Evolutionary conservation across 2,113 vertebrate genomes (phyloP).

Genomic region (Mormyrus iriodes): DNA sequence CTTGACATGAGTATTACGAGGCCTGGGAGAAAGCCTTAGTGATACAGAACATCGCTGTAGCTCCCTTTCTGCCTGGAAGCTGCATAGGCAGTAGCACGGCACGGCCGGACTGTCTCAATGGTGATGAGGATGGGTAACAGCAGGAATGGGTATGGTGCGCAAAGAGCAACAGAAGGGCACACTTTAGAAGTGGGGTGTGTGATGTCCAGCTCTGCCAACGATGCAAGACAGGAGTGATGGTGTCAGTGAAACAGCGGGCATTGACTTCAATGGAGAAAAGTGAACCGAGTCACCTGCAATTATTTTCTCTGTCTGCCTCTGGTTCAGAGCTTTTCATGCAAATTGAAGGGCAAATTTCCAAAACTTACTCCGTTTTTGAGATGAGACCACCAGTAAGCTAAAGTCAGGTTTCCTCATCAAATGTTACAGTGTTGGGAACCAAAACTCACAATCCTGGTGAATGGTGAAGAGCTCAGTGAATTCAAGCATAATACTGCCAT

Average conservation of each 20-base stretch:
- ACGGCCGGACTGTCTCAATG: neutral
- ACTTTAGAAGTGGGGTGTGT: neutral
- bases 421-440: neutral
- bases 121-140: neutral
- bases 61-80: neutral
- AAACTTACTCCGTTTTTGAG: neutral
- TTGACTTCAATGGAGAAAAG: neutral
- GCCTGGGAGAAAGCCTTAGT: neutral
- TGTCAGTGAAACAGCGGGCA: neutral
- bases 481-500: too few species aligned
- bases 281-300: neutral
- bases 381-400: neutral
- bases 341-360: neutral
- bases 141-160: neutral
- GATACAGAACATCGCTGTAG: neutral
- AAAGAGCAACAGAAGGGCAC: neutral
- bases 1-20: neutral
- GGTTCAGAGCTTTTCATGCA: neutral
- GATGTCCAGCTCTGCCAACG: neutral
- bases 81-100: too few species aligned
- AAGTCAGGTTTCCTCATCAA: neutral
- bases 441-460: neutral
- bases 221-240: neutral
- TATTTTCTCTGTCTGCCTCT: neutral
- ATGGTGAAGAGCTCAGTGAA: neutral